A percentile compares a stretch with the other conserved stretches of the same genome.
Conservation (phyloP, 2,797 vertebrate species). For the Rhinella marina region DNA sequence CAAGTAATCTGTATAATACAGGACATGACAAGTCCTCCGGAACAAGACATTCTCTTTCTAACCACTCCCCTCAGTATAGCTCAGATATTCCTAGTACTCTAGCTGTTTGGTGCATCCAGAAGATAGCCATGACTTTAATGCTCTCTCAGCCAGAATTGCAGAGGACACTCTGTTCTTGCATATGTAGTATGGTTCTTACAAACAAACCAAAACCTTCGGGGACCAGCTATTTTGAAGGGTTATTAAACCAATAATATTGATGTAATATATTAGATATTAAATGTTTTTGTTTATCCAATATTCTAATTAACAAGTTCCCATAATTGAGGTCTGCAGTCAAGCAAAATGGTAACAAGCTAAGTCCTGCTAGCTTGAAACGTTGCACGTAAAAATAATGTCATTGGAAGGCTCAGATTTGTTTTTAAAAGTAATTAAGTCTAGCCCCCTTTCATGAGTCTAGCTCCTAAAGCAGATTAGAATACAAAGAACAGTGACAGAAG, state of each 20-base stretch:
- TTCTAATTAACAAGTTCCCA: constrained; percentile 23
- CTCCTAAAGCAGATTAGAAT: constrained; percentile 55
- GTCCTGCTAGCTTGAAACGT: neutral
- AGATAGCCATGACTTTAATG: too few species aligned
- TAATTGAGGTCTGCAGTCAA: constrained; percentile 30
- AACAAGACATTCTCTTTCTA: too few species aligned
- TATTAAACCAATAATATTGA: constrained; percentile 37
- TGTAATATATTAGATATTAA: constrained; percentile 27
- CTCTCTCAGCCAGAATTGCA: too few species aligned
- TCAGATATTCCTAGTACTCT: too few species aligned
- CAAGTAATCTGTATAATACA: too few species aligned
- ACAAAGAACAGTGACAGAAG: constrained; percentile 46
- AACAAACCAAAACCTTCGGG: neutral
- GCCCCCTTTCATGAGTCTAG: constrained; percentile 31
- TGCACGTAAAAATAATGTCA: constrained; percentile 21
- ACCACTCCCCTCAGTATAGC: too few species aligned
- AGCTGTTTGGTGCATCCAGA: too few species aligned
- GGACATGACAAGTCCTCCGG: too few species aligned
- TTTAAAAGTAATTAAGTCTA: constrained; percentile 49
- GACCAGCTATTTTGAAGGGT: constrained; percentile 6
- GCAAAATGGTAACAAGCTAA: constrained; percentile 33
- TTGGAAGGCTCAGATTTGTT: constrained; percentile 34
- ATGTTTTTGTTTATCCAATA: constrained; percentile 31
- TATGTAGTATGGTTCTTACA: too few species aligned
- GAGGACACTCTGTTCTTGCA: too few species aligned